A percentile compares a stretch with the other conserved stretches of the same genome.
These are phyloP conservation scores for Egretta garzetta DNA, from an alignment of 2,113 vertebrate species.

Conservation along the genomic window DNA sequence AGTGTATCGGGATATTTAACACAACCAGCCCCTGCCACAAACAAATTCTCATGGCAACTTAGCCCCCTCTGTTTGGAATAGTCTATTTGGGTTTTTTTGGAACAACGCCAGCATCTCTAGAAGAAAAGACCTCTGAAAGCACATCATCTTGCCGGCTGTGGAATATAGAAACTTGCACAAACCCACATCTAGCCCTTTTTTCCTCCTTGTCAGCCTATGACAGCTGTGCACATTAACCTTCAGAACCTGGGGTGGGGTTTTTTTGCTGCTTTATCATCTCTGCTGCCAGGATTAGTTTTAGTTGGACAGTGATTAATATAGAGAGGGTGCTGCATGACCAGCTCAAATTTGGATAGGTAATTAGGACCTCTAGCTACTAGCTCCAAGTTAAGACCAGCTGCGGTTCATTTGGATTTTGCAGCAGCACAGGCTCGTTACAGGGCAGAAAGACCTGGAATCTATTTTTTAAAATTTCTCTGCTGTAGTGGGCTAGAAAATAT, in stretches of 20 bases:
- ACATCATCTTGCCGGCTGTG: neutral
- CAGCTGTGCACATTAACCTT: constrained; percentile 56
- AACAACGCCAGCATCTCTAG: neutral
- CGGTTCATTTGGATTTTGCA: constrained; percentile 43
- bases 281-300: constrained; percentile 59
- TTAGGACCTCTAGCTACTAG: constrained; percentile 55
- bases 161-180: neutral
- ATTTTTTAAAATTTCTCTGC: constrained; percentile 12
- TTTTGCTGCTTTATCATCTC: neutral
- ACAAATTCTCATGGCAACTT: neutral
- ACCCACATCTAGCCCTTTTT: neutral
- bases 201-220: neutral
- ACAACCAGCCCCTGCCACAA: neutral
- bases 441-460: constrained; percentile 2
- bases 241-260: neutral
- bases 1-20: neutral
- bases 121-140: neutral
- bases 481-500: neutral
- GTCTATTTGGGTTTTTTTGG: neutral
- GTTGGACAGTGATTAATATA: constrained; percentile 61
- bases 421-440: neutral
- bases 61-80: neutral
- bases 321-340: constrained; percentile 48
- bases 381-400: constrained; percentile 16
- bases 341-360: constrained; percentile 48